Conservation (phyloP, 2,888 invertebrate genomes). For the Eucera pruinosa region DNA sequence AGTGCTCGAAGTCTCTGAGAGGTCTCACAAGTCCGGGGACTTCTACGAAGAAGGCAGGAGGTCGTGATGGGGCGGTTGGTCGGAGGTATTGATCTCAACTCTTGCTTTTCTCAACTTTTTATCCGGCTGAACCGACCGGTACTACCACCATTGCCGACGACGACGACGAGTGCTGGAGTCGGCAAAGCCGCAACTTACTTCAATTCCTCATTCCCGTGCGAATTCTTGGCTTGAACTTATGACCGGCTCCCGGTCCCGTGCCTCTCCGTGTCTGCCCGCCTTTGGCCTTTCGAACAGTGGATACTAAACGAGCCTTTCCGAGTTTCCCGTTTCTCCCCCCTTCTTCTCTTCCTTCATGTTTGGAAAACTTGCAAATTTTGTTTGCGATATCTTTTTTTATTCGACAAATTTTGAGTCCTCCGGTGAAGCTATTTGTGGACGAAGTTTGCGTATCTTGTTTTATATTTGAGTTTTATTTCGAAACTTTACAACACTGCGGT, state of each 20-base stretch:
- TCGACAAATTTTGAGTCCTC: background rate
- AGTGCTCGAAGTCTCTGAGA: constrained; percentile 57
- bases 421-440: background rate
- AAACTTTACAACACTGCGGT: too few species aligned
- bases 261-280: constrained; percentile 63
- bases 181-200: constrained; percentile 78
- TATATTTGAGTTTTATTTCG: background rate
- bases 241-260: constrained; percentile 72
- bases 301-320: constrained; percentile 75
- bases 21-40: constrained; percentile 72
- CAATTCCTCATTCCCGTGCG: constrained; percentile 82
- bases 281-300: constrained; percentile 68
- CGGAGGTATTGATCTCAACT: constrained; percentile 84
- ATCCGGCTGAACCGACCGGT: constrained; percentile 81
- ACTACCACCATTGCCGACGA: constrained; percentile 71
- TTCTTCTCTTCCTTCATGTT: constrained; percentile 20
- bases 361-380: background rate
- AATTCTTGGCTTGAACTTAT: constrained; percentile 82
- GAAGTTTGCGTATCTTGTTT: background rate
- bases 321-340: constrained; percentile 46
- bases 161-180: constrained; percentile 73
- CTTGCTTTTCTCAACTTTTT: constrained; percentile 84
- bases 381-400: background rate
- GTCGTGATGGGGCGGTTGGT: constrained; percentile 74
- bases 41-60: constrained; percentile 69